Evolutionary conservation across 1,140 invertebrate genomes (phyloP).

Genomic region (Stenopsyche tienmushanensis): DNA sequence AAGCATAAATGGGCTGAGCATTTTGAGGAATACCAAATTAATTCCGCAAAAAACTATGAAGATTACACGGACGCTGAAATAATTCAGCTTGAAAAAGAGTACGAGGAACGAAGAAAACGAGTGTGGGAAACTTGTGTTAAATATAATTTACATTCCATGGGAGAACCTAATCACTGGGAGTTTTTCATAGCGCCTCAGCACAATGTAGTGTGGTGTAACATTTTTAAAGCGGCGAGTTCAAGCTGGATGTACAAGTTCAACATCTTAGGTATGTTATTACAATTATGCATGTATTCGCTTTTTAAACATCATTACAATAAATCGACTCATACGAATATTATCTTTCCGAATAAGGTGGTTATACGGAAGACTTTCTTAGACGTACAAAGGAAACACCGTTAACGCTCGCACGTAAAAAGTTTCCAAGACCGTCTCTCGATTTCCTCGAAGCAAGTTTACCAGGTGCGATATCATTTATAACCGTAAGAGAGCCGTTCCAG

Average conservation of each 20-base stretch:
- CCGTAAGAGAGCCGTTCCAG: slow-evolving; percentile 90
- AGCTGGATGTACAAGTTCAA: slow-evolving; percentile 82
- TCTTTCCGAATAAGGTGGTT: slow-evolving; percentile 59
- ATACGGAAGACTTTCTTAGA: slow-evolving; percentile 60
- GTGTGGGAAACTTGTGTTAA: slow-evolving; percentile 39
- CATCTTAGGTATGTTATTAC: slow-evolving; percentile 59
- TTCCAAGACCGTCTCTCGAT: slow-evolving; percentile 59
- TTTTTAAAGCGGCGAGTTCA: slow-evolving; percentile 78
- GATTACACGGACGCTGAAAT: slow-evolving; percentile 38
- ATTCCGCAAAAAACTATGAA: slow-evolving; percentile 36
- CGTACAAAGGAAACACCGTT: slow-evolving; percentile 59
- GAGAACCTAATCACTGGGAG: slow-evolving; percentile 60
- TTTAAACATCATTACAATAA: not conserved
- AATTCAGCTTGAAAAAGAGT: slow-evolving; percentile 25
- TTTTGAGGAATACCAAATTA: slow-evolving; percentile 33
- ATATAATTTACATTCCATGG: slow-evolving; percentile 31
- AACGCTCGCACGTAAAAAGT: slow-evolving; percentile 61
- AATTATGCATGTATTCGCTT: slow-evolving; percentile 38
- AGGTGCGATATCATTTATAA: slow-evolving; percentile 69
- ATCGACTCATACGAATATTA: slow-evolving; percentile 42
- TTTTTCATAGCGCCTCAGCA: slow-evolving; percentile 72
- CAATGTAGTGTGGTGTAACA: slow-evolving; percentile 74
- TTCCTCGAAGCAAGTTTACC: slow-evolving; percentile 58
- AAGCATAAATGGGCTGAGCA: slow-evolving; percentile 40
- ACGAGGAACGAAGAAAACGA: slow-evolving; percentile 33